Base-by-base conservation (phyloP, 2,888 invertebrate species). In the Zele albiditarsus region DNA sequence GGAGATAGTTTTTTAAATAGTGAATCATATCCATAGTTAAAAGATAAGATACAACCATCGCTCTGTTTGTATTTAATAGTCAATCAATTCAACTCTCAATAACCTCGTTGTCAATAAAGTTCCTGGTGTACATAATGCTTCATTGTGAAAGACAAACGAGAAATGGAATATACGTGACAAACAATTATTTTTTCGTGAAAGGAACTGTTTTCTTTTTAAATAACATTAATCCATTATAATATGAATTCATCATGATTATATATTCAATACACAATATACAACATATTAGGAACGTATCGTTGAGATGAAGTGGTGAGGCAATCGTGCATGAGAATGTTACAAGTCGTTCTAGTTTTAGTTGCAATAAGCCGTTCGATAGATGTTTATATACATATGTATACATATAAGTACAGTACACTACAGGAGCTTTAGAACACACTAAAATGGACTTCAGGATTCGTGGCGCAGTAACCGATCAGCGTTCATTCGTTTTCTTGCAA, bases 401-500 rank as follows among this genome's bases (percentile, higher is more conserved):
- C 3, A 60, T 27, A 27, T 27, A 27, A 58, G 23, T 60, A 27
- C 14, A 28, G 14, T 23, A 33, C 57, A 33, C 20, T 57, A 33
- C n/a, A 12, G 38, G 33, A 65, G 76, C 68, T 78, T 73, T 71
- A 71, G 67, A 71, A 74, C 71, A 68, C 73, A 71, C 74, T 78
- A 69, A 75, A 72, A 76, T 69, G 74, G 77, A 79, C 77, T 77
- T 77, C 75, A 76, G 79, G 73, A 75, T 66, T 69, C 70, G 72
- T 53, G 72, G 73, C 72, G 76, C 73, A 71, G 74, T 77, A 76
- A 78, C 76, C 76, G 76, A 78, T 78, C 76, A 76, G 66, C 38
- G 28, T 73, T 73, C 42, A 58, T 76, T 67, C 70, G 74, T 71
- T 73, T 58, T 72, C 49, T 69, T 8, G 12, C 71, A 28, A 69